Conservation (phyloP, 2,113 vertebrate species). For the Vulpes lagopus region DNA sequence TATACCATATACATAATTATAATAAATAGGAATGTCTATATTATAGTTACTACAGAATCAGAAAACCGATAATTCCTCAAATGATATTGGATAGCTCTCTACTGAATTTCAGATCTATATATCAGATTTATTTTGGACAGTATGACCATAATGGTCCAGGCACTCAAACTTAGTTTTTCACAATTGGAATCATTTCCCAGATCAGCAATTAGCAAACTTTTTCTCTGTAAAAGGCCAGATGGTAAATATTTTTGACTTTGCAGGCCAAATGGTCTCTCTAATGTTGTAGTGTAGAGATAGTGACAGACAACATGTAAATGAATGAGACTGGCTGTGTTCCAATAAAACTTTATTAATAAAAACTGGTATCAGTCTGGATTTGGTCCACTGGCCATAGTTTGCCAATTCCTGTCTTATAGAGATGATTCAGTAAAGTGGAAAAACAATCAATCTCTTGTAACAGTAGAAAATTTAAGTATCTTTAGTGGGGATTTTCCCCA, state of each 20-base stretch:
- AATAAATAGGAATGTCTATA: neutral
- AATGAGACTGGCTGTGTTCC: neutral
- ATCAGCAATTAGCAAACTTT: neutral
- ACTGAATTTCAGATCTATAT: neutral
- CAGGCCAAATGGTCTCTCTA: neutral
- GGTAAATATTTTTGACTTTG: neutral
- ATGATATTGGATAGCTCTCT: neutral
- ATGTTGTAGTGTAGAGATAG: neutral
- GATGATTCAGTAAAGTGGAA: neutral
- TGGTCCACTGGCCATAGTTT: neutral
- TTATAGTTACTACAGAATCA: neutral
- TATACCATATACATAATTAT: neutral
- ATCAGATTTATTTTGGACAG: neutral
- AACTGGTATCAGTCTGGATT: neutral
- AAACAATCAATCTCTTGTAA: neutral
- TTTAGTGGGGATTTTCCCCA: neutral
- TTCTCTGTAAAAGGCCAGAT: neutral
- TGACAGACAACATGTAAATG: neutral
- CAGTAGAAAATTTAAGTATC: neutral
- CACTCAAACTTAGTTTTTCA: neutral
- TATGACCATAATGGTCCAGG: neutral
- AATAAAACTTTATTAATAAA: neutral
- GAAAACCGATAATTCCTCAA: neutral
- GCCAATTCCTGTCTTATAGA: neutral
- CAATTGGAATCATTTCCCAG: neutral